Evolutionary conservation across 1,140 invertebrate genomes (phyloP), one percentile per base, ranked within the genome.

Genomic region (Drosophila chauvacae): DNA sequence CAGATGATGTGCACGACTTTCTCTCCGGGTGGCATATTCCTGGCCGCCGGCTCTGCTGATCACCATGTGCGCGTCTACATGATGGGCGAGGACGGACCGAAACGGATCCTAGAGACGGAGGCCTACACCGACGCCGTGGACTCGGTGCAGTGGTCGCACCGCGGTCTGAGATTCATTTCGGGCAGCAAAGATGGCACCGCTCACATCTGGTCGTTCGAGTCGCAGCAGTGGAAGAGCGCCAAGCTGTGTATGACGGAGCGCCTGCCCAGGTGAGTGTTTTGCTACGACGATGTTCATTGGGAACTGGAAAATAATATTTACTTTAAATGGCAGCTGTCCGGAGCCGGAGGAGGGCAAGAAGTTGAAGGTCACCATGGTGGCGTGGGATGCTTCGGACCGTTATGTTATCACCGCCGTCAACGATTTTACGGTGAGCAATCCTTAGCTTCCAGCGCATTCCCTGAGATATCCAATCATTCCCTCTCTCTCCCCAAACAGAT

Each of bases 141-240:
- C 93, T 98, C 97, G 59, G 96, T 99, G 68, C 96, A 98, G 75
- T 99, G 99, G 97, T 96, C 97, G 53, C 97, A 99, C 92, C 93
- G 93, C 33, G 96, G 96, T 0, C 92, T 97, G 71, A 93, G 94
- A 90, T 99, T 99, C 93, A 95, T 99, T 48, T 99, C 97, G 44
- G 99, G 99, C 14, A 98, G 97, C 77, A 98, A 98, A 93, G 99
- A 99, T 94, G 99, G 99, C 10, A 97, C 96, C 5, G 98, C 98
- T 1, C 95, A 97, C 78, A 95, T 99, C 58, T 99, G 99, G 98
- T 94, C 95, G 65, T 98, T 97, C 92, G 95, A 98, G 93, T 94
- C 96, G 56, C 97, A 98, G 86, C 95, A 97, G 82, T 99, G 98
- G 98, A 94, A 96, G 39, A 96, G 95, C 70, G 94, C 95, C 20